Evolutionary conservation across 2,113 vertebrate genomes (phyloP), one percentile per base, ranked within the genome.

Genomic region (Sardina pilchardus): DNA sequence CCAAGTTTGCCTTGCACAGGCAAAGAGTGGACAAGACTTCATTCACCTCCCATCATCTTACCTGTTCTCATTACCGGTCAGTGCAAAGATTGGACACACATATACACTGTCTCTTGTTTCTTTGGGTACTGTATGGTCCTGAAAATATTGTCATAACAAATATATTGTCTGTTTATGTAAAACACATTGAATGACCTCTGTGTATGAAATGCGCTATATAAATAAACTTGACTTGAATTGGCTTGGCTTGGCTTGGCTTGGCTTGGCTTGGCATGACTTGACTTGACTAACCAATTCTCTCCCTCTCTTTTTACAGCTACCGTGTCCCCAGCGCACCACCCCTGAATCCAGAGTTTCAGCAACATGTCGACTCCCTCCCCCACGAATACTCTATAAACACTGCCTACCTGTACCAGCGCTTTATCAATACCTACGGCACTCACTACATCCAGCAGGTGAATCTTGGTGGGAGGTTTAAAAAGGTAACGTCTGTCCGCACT

Each of bases 391-490:
- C 67, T 45, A 1, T 2, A 0, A 45, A 17, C 1, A 87, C 87
- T 7, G 39, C 26, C 26, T 24, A 24, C 17, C n/a, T 48, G 19
- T 91, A 90, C 43, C 81, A 21, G 16, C 19, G 59, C 0, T 50
- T 91, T 3, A 88, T 90, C 43, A 9, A 24, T 14, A 87, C 43
- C 50, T 90, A 87, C 42, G 87, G 89, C 1, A 92, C 91, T 26
- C 91, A 92, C 84, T 91, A 83, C 83, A 85, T 92, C 75, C 81
- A 24, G 14, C 87, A 83, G 30, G 90, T 84, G 6, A 26, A 78
- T 1, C 83, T 92, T 14, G 91, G 89, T 1, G 91, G 88, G 0
- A n/a, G 81, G 42, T 82, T 86, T 1, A 50, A 19, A 30, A 88
- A 87, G 26, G 48, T 89, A 42, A 91, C 87, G 0, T 86, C 91